Evolutionary conservation across 2,888 invertebrate genomes (phyloP).

Genomic region (Drepana falcataria): DNA sequence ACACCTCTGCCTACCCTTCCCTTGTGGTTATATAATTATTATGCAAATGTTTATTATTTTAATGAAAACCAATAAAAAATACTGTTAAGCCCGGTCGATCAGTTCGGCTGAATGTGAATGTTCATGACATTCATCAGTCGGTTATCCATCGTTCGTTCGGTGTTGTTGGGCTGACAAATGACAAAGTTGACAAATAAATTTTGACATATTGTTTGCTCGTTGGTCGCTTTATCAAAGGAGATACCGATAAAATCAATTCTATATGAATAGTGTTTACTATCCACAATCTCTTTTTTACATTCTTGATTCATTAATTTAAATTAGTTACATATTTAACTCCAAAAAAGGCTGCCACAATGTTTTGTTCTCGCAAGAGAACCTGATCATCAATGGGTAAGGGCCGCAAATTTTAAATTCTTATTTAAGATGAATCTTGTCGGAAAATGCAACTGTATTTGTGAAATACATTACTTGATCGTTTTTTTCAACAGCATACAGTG

Average conservation of each 20-base stretch:
- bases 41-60: no score
- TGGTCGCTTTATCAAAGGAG: conserved; percentile 17
- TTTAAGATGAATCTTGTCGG: conserved; percentile 14
- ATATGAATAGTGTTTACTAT: neutral
- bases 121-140: no score
- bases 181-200: conserved; percentile 36
- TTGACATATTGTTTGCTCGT: conserved; percentile 44
- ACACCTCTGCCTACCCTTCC: no score
- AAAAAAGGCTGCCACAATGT: conserved; percentile 40
- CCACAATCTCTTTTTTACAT: no score
- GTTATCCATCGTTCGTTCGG: no score
- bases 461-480: conserved; percentile 42
- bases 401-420: conserved; percentile 15
- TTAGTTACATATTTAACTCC: no score
- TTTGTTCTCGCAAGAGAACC: conserved; percentile 74
- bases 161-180: no score
- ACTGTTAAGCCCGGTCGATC: no score
- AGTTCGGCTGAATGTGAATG: no score
- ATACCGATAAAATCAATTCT: conserved; percentile 2
- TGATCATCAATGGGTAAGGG: conserved; percentile 71
- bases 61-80: no score
- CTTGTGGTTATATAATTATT: no score
- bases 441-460: conserved; percentile 38
- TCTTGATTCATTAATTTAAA: no score
- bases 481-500: conserved; percentile 67